Evolutionary conservation across 2,113 vertebrate species (phyloP).

Genomic region (Oriolus oriolus): DNA sequence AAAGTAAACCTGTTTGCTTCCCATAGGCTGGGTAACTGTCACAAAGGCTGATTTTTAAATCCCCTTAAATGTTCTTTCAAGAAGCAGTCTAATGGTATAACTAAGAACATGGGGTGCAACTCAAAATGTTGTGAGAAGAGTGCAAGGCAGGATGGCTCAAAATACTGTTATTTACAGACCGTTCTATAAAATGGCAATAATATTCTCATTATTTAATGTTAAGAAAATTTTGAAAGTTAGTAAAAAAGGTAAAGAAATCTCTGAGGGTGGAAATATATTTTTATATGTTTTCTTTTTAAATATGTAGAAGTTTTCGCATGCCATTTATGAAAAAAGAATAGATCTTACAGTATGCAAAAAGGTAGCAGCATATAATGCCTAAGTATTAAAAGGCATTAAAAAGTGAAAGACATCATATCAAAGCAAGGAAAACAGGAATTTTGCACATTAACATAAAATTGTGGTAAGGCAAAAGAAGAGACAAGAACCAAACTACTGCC

Average conservation of each 20-base stretch:
- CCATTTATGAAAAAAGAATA: neutral
- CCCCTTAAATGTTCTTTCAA: neutral
- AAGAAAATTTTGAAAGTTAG: neutral
- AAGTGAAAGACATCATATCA: neutral
- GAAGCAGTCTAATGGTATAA: neutral
- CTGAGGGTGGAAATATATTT: neutral
- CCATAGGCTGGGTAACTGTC: neutral
- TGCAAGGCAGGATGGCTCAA: neutral
- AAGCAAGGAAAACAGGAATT: neutral
- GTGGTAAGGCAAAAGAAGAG: neutral
- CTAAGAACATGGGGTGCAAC: neutral
- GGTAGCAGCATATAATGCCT: neutral
- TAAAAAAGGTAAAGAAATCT: neutral
- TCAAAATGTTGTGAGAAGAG: neutral
- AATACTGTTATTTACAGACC: neutral
- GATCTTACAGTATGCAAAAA: neutral
- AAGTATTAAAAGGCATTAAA: neutral
- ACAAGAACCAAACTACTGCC: neutral
- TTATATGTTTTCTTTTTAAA: neutral
- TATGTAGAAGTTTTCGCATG: neutral
- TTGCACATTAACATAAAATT: neutral
- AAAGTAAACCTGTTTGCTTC: neutral
- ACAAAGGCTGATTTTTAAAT: neutral
- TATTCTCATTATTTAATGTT: neutral
- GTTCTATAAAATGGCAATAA: neutral